Evolutionary conservation across 37 sponge, comb jelly and placozoan genomes (phyloP).

Genomic region (Spongia lamella): DNA sequence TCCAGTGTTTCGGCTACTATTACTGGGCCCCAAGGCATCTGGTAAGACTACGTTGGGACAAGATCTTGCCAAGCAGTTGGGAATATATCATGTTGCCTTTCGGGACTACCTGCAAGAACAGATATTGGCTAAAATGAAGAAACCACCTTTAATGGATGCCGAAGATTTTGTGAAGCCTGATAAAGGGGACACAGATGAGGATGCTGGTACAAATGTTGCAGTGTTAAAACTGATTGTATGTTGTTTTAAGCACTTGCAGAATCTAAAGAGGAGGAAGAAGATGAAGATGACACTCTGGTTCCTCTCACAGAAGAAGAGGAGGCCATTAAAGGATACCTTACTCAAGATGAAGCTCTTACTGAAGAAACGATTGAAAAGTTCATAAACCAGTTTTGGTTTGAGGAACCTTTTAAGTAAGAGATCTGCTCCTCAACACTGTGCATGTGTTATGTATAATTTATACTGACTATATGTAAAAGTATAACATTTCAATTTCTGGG

Average conservation of each 20-base stretch:
- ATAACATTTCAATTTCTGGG: no score
- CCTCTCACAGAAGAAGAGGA: constrained; percentile 70
- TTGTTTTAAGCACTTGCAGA: no score
- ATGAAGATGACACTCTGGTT: constrained; percentile 53
- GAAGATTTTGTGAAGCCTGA: constrained; percentile 60
- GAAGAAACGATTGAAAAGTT: constrained; percentile 67
- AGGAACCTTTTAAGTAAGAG: constrained; percentile 85
- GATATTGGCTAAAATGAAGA: constrained; percentile 73
- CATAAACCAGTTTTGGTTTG: constrained; percentile 70
- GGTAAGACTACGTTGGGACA: constrained; percentile 85
- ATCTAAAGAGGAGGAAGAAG: constrained; percentile 53
- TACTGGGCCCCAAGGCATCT: constrained; percentile 76
- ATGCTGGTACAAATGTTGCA: constrained; percentile 4
- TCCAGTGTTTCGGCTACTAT: constrained; percentile 81
- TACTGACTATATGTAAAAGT: no score
- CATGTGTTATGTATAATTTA: no score
- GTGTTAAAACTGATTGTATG: background rate
- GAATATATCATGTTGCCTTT: constrained; percentile 89
- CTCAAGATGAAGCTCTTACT: constrained; percentile 71
- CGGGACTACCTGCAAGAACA: constrained; percentile 84
- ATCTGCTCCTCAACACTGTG: no score
- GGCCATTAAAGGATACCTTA: constrained; percentile 62
- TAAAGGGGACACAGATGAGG: constrained; percentile 42
- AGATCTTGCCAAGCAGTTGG: constrained; percentile 57
- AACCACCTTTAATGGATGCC: constrained; percentile 69